Evolutionary conservation across 2,113 vertebrate genomes (phyloP).

Genomic region (Equus quagga): DNA sequence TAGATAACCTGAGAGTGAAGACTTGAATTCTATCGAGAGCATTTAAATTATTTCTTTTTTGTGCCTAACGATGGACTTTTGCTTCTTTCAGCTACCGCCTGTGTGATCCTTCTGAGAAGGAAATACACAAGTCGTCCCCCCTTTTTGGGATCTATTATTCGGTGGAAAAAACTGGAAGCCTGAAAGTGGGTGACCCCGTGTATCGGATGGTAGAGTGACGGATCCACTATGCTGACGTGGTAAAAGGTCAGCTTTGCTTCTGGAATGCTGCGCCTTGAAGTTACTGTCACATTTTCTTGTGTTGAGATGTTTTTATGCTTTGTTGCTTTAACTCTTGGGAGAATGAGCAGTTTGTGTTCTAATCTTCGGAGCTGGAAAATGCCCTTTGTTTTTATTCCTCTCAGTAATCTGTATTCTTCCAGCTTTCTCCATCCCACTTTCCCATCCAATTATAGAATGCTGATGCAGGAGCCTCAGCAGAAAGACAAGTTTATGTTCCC

Average conservation of each 20-base stretch:
- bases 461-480: too few species aligned
- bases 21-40: not conserved
- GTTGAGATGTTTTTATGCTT: not conserved
- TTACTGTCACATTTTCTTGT: fast-evolving
- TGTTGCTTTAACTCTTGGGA: not conserved
- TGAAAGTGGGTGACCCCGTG: slow-evolving; percentile 58
- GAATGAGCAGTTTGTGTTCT: not conserved
- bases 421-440: not conserved
- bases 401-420: not conserved
- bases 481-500: not conserved
- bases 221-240: fast-evolving
- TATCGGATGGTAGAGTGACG: slow-evolving; percentile 56
- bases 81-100: slow-evolving; percentile 75
- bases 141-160: slow-evolving; percentile 74
- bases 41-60: not conserved
- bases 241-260: not conserved
- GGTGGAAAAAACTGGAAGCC: slow-evolving; percentile 58
- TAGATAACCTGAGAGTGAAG: too few species aligned
- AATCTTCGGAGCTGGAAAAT: not conserved
- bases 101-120: slow-evolving; percentile 60
- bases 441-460: not conserved
- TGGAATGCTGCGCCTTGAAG: not conserved
- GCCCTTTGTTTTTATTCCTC: not conserved
- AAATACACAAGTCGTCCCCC: slow-evolving; percentile 53
- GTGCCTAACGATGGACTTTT: not conserved